A percentile compares a stretch with the other conserved stretches of the same genome.
phyloP scores from a whole-genome alignment of 30 jellyfish, hydroid and myxozoan genomes.

The Rhopilema esculentum region DNA sequence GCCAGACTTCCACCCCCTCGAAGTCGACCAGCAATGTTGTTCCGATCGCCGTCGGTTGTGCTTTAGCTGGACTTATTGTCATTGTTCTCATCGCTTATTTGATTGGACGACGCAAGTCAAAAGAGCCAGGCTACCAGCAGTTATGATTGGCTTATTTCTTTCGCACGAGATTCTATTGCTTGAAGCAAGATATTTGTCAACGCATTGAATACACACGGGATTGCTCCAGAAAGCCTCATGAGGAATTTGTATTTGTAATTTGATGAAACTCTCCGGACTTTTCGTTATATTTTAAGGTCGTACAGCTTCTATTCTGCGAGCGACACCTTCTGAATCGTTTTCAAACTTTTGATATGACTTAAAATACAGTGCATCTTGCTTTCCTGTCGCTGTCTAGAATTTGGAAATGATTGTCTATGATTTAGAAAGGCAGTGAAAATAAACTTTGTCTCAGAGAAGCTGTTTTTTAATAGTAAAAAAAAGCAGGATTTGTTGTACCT shows the following conservation, averaged over 20 bases:
- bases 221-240: neutral
- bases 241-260: neutral
- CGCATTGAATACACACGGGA: neutral
- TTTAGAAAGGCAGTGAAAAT: too few relatives aligned
- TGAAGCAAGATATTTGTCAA: neutral
- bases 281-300: too few relatives aligned
- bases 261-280: neutral
- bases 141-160: conserved; percentile 5
- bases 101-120: conserved; percentile 91
- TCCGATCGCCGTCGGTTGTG: conserved; percentile 98
- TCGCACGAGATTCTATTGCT: neutral
- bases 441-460: too few relatives aligned
- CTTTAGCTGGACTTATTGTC: conserved; percentile 94
- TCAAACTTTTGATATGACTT: too few relatives aligned
- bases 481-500: too few relatives aligned
- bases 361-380: too few relatives aligned
- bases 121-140: conserved; percentile 90
- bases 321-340: too few relatives aligned
- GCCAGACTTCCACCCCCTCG: conserved; percentile 6
- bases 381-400: too few relatives aligned
- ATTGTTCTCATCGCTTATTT: conserved; percentile 94
- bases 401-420: too few relatives aligned
- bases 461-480: too few relatives aligned
- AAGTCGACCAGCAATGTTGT: conserved; percentile 69
- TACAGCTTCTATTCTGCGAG: too few relatives aligned